Evolutionary conservation across 53 echinoderm and acorn worm species (phyloP).

Genomic region (Actinopyga echinites): DNA sequence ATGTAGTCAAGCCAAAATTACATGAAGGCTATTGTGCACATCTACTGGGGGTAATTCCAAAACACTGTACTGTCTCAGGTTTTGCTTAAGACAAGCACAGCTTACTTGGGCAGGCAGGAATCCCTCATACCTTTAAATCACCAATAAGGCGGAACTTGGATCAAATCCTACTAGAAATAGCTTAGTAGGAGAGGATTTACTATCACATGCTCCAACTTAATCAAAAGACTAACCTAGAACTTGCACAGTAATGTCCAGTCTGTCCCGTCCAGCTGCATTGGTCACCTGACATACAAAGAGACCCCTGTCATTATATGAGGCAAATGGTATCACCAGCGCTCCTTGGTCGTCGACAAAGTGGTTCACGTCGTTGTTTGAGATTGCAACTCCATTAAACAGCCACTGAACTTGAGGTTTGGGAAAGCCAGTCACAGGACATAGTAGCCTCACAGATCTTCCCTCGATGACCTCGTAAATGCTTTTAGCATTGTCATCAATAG

Average conservation of each 20-base stretch:
- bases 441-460: conserved; percentile 57
- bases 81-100: no score
- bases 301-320: conserved; percentile 70
- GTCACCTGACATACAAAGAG: conserved; percentile 73
- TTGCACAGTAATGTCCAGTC: conserved; percentile 66
- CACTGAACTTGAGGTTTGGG: conserved; percentile 74
- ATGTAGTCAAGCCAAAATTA: no score
- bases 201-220: neutral
- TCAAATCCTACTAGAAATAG: neutral
- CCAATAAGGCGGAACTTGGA: neutral
- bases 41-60: no score
- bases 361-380: conserved; percentile 65
- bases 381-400: conserved; percentile 67
- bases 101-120: no score
- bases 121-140: neutral
- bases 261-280: conserved; percentile 67
- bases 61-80: no score
- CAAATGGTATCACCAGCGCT: conserved; percentile 64
- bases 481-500: conserved; percentile 15
- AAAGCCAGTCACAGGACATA: conserved; percentile 69
- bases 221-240: conserved; percentile 70
- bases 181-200: neutral
- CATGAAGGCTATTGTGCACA: no score
- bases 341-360: conserved; percentile 65
- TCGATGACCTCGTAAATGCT: conserved; percentile 65